Percentiles rank a stretch among this genome's conserved stretches.
phyloP scores from a whole-genome alignment of 2,113 vertebrate species.

The Spilogale gracilis region DNA sequence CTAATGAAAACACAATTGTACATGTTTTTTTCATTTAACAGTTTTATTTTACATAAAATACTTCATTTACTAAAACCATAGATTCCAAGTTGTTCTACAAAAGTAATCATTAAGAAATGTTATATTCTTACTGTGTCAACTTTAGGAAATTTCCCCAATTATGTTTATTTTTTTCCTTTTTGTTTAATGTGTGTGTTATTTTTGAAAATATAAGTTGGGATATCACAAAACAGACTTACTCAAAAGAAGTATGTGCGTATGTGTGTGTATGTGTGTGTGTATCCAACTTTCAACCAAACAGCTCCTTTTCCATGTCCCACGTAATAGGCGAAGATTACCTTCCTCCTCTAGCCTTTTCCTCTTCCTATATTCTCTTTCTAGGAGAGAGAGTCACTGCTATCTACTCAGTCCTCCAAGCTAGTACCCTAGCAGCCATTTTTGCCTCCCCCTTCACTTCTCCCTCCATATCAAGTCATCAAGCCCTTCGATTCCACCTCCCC shows the following conservation, averaged over 20 bases:
- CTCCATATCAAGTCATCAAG: background rate
- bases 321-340: background rate
- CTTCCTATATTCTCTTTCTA: background rate
- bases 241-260: background rate
- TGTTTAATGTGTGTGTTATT: background rate
- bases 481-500: background rate
- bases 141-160: background rate
- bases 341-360: background rate
- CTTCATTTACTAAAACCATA: background rate
- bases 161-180: background rate
- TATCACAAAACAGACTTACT: background rate
- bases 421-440: background rate
- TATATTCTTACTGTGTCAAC: background rate
- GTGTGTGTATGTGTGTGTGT: background rate
- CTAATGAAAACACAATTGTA: background rate
- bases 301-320: background rate
- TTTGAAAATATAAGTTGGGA: slow-evolving; percentile 27
- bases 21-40: background rate
- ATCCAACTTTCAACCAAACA: background rate
- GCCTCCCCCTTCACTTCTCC: background rate
- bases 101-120: background rate
- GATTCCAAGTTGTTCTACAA: background rate
- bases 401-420: background rate
- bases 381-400: too few relatives aligned
- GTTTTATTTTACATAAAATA: slow-evolving; percentile 38